Evolutionary conservation across 2,888 invertebrate genomes (phyloP).

Genomic region (Sarcophaga carnaria): DNA sequence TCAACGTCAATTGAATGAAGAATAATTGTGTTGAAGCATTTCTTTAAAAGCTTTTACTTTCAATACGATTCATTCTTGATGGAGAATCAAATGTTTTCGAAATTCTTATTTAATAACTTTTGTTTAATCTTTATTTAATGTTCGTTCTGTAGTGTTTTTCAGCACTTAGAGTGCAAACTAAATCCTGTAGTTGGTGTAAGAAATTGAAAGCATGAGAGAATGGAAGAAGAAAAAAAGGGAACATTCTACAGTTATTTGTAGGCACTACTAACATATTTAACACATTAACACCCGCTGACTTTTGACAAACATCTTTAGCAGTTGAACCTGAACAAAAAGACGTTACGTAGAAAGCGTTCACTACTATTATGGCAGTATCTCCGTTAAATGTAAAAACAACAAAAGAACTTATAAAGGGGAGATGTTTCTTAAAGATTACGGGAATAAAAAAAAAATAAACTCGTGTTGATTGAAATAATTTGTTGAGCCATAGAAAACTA

Average conservation of each 20-base stretch:
- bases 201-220: background rate
- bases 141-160: background rate
- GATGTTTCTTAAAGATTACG: background rate
- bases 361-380: constrained; percentile 5
- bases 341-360: background rate
- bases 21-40: no score
- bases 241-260: background rate
- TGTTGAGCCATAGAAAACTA: constrained; percentile 22
- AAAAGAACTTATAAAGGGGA: constrained; percentile 3
- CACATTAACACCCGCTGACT: constrained; percentile 48
- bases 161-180: background rate
- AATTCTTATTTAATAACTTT: constrained; percentile 22
- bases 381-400: background rate
- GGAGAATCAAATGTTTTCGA: background rate
- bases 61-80: no score
- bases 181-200: background rate
- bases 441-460: constrained; percentile 18
- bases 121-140: background rate
- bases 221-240: background rate
- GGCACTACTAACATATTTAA: constrained; percentile 9
- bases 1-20: no score
- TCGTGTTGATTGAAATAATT: constrained; percentile 38
- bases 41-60: no score
- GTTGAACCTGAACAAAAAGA: constrained; percentile 13
- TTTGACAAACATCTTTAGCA: constrained; percentile 57